These are phyloP conservation scores for Pterocles gutturalis DNA, from an alignment of 2,113 vertebrate genomes.

Conservation along the genomic window DNA sequence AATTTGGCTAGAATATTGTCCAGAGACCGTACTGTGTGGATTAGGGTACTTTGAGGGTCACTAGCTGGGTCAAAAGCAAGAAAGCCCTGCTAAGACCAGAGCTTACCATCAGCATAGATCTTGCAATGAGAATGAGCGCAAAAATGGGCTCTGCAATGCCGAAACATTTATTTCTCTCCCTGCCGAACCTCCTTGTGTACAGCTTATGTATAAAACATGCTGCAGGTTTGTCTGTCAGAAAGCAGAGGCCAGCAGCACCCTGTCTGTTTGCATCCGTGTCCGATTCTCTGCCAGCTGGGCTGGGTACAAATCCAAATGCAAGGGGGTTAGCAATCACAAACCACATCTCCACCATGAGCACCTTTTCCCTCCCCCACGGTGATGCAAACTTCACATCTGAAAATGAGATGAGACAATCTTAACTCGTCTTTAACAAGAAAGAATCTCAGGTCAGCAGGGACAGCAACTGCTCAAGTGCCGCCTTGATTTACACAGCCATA, in stretches of 20 bases:
- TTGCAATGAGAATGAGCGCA: background rate
- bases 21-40: background rate
- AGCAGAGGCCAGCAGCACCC: background rate
- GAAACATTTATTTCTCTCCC: background rate
- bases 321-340: background rate
- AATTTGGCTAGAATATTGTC: conserved; percentile 32
- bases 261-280: background rate
- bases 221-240: background rate
- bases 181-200: background rate
- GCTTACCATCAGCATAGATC: background rate
- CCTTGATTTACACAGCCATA: conserved; percentile 28
- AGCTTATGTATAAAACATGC: background rate
- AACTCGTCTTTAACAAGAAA: background rate
- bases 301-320: background rate
- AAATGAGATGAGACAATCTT: conserved; percentile 20
- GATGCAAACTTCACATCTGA: background rate
- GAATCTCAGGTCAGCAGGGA: conserved; percentile 5
- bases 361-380: background rate
- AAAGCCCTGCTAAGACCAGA: background rate
- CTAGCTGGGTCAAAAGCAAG: background rate
- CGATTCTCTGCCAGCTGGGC: background rate
- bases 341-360: background rate
- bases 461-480: fast-evolving
- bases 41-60: conserved; percentile 37
- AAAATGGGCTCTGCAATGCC: background rate